Conservation (phyloP, 2,113 vertebrate genomes). For the zebrafish (Danio rerio) region DNA sequence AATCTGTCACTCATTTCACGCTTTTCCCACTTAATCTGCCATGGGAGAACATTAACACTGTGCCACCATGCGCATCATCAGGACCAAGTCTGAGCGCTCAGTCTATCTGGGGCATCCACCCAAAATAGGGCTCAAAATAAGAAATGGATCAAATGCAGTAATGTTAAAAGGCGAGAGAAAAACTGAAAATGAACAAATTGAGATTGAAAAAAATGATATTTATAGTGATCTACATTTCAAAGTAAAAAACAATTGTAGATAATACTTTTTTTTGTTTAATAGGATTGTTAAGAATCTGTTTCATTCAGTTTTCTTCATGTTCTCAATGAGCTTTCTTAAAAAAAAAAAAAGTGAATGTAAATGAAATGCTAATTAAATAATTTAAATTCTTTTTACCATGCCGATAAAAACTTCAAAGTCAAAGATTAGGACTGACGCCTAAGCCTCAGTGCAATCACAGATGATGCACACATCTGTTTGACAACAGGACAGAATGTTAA, state of each 20-base stretch:
- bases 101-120: constrained; percentile 42
- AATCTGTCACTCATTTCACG: constrained; percentile 40
- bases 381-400: not conserved
- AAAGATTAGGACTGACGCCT: not conserved
- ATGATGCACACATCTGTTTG: constrained; percentile 35
- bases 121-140: constrained; percentile 16
- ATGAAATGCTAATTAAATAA: constrained; percentile 14
- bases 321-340: not conserved
- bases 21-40: constrained; percentile 42
- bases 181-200: not conserved
- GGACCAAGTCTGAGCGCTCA: constrained; percentile 21
- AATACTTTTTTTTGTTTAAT: not conserved
- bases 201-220: not conserved
- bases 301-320: not conserved
- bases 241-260: not conserved
- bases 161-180: constrained; percentile 3
- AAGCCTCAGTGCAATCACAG: constrained; percentile 27
- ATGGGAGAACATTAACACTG: constrained; percentile 40
- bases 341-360: not conserved
- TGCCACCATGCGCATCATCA: constrained; percentile 4
- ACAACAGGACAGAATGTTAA: not conserved
- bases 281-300: not conserved
- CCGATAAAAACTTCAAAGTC: constrained; percentile 30
- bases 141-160: constrained; percentile 6
- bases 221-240: not conserved